Evolutionary conservation across 1,140 invertebrate genomes (phyloP), one percentile per base, ranked within the genome.

Genomic region (silkworm (Bombyx mori)): DNA sequence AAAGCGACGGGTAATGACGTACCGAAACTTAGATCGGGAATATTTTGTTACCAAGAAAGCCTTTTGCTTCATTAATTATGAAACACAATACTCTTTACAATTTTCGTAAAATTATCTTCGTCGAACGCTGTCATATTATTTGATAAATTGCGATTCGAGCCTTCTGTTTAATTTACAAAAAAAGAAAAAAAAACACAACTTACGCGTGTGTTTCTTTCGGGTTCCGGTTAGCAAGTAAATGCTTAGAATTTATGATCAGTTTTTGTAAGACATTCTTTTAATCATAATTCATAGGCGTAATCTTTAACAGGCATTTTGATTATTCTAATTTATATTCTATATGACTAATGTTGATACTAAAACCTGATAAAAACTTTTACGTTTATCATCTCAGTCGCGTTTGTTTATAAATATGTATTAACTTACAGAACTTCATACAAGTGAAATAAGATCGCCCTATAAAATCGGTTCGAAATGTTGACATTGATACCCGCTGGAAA

Each of bases 41-140:
- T 82, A 82, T 84, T 85, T 74, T 79, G 81, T 84, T 87, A 84
- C 84, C 75, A 72, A 84, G 81, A 86, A 85, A 80, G 77, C 69
- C 74, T 84, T 75, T 83, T 81, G 81, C 79, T 87, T 87, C 84
- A 86, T 87, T 87, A 87, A 87, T 87, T 84, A 86, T 84, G 79
- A 79, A 84, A 84, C 79, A 87, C 76, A 87, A 86, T 86, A 84
- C 72, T 73, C 75, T 78, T 80, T 83, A 75, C 70, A 81, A 82
- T 82, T 86, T 74, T 63, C 61, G 73, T 55, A 79, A 86, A 84
- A 82, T 84, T 82, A 82, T 82, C 63, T 75, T 75, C 74, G 57
- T 71, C 73, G 71, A 75, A 75, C 63, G 72, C 74, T 86, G 82
- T 87, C 84, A 87, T 80, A 77, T 77, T 63, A 75, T 73, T 81